A percentile compares a stretch with the other conserved stretches of the same genome.
Evolutionary conservation across 2,888 invertebrate genomes (phyloP).

Genomic region (Sinopyrophorus schimmeli): DNA sequence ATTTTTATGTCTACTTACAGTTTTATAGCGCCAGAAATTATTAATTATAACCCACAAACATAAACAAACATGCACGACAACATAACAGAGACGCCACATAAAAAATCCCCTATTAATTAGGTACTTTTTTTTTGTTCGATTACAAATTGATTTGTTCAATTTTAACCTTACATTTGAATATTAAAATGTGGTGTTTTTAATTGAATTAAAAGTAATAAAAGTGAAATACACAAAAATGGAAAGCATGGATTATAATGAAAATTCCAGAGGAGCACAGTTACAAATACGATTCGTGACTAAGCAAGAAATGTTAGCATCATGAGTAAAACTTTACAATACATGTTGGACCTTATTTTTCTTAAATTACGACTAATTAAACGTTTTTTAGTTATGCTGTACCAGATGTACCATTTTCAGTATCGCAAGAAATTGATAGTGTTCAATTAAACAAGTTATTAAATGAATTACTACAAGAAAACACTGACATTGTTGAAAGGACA

Average conservation of each 20-base stretch:
- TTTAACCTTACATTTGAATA: no score
- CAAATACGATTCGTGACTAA: conserved; percentile 81
- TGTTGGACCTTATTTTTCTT: conserved; percentile 10
- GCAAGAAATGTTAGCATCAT: conserved; percentile 73
- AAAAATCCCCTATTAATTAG: no score
- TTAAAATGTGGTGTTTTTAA: no score
- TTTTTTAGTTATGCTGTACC: conserved; percentile 85
- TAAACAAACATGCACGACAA: no score
- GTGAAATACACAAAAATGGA: conserved; percentile 8
- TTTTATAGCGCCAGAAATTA: no score
- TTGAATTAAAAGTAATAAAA: not conserved
- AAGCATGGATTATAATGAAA: conserved; percentile 40
- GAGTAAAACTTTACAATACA: not conserved
- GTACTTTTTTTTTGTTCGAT: no score
- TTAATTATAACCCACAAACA: no score
- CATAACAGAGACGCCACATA: no score
- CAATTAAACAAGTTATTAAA: conserved; percentile 81
- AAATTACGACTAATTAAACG: not conserved
- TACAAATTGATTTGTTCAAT: no score
- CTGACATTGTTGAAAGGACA: conserved; percentile 52
- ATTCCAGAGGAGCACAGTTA: conserved; percentile 62
- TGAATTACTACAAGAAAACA: conserved; percentile 70
- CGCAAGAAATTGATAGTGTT: conserved; percentile 67
- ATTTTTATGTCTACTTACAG: no score
- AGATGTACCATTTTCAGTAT: conserved; percentile 82